These are phyloP conservation scores for Strix uralensis DNA, from an alignment of 2,113 vertebrate species.

Conservation along the genomic window DNA sequence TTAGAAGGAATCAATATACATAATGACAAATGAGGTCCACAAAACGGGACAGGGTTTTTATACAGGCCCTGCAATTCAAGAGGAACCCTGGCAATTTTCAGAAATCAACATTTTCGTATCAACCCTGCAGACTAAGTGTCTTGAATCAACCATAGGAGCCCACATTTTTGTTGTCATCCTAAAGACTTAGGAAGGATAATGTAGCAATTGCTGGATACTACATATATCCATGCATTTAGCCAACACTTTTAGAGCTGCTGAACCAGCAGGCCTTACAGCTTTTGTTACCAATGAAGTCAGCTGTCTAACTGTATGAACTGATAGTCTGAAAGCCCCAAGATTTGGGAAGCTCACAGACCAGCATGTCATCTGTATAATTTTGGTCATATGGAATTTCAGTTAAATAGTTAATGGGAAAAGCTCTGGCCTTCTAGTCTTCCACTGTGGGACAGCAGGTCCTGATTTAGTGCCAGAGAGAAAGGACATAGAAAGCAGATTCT, in stretches of 20 bases:
- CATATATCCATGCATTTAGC: background rate
- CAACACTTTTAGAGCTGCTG: background rate
- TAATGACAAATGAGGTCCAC: background rate
- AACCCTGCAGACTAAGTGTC: background rate
- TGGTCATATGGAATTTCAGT: background rate
- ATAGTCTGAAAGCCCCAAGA: background rate
- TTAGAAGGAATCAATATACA: background rate
- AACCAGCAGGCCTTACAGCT: background rate
- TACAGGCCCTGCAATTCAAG: background rate
- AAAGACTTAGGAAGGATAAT: background rate
- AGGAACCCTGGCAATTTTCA: background rate
- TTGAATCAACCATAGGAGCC: background rate
- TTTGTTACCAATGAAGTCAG: background rate
- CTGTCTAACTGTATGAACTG: background rate
- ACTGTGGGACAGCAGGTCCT: background rate
- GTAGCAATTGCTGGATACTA: background rate
- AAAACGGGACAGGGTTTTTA: background rate
- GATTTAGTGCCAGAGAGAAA: background rate
- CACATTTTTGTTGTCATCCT: background rate
- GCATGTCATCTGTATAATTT: background rate
- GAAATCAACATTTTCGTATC: background rate
- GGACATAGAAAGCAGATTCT: background rate
- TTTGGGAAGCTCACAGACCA: background rate
- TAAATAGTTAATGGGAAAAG: background rate
- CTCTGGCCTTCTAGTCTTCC: background rate